phyloP scores from a whole-genome alignment of 2,797 vertebrate species.

The Odontamblyopus lacepedii region DNA sequence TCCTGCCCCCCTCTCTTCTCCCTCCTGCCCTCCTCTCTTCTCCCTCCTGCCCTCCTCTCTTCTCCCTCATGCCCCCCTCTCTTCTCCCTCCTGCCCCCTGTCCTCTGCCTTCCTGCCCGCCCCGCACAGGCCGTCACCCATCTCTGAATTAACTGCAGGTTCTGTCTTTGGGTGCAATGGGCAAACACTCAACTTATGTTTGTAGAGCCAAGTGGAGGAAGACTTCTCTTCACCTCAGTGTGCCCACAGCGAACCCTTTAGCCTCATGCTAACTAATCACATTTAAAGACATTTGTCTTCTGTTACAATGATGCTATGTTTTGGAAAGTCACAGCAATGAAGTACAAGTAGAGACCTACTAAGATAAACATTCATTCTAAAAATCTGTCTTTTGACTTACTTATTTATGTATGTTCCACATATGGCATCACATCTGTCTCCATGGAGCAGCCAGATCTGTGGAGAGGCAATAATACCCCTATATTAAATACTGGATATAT shows the following conservation, averaged over 20 bases:
- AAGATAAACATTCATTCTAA: no score
- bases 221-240: constrained; percentile 5
- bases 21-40: not conserved
- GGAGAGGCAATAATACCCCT: not conserved
- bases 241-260: constrained; percentile 1
- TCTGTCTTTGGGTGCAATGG: constrained; percentile 4
- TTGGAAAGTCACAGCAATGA: not conserved
- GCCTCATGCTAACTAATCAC: not conserved
- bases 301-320: not conserved
- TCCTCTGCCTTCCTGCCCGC: constrained; percentile 5
- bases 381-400: not conserved
- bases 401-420: not conserved
- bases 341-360: no score
- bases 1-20: not conserved
- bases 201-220: not conserved
- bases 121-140: constrained; percentile 16
- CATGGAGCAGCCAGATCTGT: not conserved
- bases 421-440: no score
- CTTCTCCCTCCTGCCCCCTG: not conserved
- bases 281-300: not conserved
- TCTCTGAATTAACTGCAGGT: constrained; percentile 25
- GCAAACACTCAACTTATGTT: constrained; percentile 1
- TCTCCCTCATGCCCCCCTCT: constrained; percentile 9
- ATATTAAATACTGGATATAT: no score
- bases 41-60: constrained; percentile 10